Evolutionary conservation across 2,113 vertebrate species (phyloP).

Genomic region (Colinus virginianus): DNA sequence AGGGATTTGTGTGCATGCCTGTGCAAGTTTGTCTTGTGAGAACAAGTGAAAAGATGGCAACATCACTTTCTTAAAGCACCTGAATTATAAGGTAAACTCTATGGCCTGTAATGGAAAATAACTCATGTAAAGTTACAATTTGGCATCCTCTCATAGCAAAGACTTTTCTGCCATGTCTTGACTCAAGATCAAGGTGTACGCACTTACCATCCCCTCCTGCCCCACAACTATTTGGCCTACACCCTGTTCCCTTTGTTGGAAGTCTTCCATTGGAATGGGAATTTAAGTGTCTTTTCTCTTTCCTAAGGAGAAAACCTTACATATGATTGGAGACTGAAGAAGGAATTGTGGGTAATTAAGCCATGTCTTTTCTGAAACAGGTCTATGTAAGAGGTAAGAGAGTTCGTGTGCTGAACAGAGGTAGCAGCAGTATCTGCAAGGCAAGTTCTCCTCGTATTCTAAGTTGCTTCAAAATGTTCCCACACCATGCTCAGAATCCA

Average conservation of each 20-base stretch:
- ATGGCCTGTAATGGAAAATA: neutral
- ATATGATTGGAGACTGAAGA: neutral
- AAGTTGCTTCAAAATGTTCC: neutral
- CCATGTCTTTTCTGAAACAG: accelerated
- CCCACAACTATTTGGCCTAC: accelerated
- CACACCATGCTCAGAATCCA: accelerated
- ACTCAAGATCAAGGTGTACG: neutral
- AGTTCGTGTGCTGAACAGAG: neutral
- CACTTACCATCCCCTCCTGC: neutral
- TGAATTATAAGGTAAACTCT: accelerated
- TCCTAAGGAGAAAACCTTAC: neutral
- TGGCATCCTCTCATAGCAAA: neutral
- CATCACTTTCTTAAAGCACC: neutral
- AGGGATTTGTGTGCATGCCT: neutral
- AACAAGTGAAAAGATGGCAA: accelerated
- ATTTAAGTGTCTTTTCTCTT: neutral
- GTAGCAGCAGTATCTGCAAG: neutral
- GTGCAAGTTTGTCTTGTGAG: accelerated
- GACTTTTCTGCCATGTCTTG: neutral
- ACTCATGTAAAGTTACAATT: neutral
- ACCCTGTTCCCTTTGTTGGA: neutral
- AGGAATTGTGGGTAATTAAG: neutral
- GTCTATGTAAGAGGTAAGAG: accelerated
- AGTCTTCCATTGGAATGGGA: neutral
- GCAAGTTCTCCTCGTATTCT: neutral